These are phyloP conservation scores for Carcinoscorpius rotundicauda DNA, from an alignment of 1,140 invertebrate genomes.

Conservation along the genomic window DNA sequence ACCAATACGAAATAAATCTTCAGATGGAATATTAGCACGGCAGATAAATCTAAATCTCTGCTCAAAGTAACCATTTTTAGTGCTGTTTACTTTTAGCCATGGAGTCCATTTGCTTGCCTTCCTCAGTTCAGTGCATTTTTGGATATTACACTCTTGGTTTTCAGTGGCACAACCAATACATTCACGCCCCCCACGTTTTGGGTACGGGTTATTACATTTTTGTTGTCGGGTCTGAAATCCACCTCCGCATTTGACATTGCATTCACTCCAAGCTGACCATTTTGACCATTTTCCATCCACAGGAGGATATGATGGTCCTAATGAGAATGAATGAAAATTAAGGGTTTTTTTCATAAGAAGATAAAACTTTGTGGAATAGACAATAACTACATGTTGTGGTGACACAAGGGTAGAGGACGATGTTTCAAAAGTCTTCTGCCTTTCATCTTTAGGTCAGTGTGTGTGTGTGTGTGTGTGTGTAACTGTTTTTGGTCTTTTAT, in stretches of 20 bases:
- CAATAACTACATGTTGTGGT: no score
- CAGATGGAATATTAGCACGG: constrained; percentile 55
- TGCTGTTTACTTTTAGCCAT: constrained; percentile 46
- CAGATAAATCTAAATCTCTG: constrained; percentile 63
- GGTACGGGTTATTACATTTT: constrained; percentile 44
- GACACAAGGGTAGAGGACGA: no score
- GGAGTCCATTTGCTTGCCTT: constrained; percentile 58
- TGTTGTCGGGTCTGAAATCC: constrained; percentile 35
- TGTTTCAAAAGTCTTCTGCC: no score
- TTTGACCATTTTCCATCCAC: constrained; percentile 27
- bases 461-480: no score
- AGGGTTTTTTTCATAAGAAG: no score
- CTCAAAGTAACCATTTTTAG: constrained; percentile 48
- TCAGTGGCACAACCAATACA: constrained; percentile 50
- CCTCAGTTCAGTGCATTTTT: constrained; percentile 51
- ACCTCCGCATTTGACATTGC: constrained; percentile 30
- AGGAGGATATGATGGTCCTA: background rate
- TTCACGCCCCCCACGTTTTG: constrained; percentile 14
- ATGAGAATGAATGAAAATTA: no score
- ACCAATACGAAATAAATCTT: constrained; percentile 44
- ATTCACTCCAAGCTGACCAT: constrained; percentile 35
- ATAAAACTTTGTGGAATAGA: no score
- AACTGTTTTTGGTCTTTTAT: no score
- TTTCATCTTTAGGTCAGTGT: no score
- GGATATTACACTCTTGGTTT: constrained; percentile 53